Evolutionary conservation across 1,140 invertebrate genomes (phyloP).

Genomic region (Bombus soroeensis): DNA sequence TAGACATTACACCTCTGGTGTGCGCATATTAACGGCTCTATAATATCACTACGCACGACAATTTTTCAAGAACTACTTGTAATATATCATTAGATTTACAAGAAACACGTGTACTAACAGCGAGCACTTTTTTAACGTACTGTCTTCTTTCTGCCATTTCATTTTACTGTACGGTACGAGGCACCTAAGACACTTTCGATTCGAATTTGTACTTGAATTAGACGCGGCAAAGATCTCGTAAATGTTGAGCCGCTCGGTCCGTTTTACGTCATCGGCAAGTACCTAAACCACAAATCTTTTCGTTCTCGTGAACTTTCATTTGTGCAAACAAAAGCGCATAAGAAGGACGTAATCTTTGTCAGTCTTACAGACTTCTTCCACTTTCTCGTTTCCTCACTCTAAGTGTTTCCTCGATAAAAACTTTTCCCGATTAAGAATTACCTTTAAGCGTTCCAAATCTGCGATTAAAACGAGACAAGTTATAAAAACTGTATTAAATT

Average conservation of each 20-base stretch:
- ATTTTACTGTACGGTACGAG: background rate
- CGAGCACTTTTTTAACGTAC: background rate
- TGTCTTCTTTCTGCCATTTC: background rate
- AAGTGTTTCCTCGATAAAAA: background rate
- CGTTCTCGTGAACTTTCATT: constrained; percentile 53
- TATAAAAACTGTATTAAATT: background rate
- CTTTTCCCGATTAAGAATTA: background rate
- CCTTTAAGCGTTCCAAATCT: background rate
- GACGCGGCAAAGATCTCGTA: background rate
- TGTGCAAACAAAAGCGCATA: constrained; percentile 41
- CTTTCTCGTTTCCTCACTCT: background rate
- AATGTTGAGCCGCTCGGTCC: background rate
- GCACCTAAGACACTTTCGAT: background rate
- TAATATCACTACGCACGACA: background rate
- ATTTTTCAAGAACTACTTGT: background rate
- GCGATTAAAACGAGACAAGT: background rate
- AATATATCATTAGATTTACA: background rate
- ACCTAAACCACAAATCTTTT: constrained; percentile 3
- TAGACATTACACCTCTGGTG: background rate
- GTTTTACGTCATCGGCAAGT: constrained; percentile 18
- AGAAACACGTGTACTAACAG: background rate
- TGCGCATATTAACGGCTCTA: background rate
- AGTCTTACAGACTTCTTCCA: background rate
- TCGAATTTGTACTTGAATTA: background rate
- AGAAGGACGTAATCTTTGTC: constrained; percentile 22